A percentile compares a stretch with the other conserved stretches of the same genome.
Evolutionary conservation across 2,888 invertebrate genomes (phyloP).

Genomic region (Apodemia zela): DNA sequence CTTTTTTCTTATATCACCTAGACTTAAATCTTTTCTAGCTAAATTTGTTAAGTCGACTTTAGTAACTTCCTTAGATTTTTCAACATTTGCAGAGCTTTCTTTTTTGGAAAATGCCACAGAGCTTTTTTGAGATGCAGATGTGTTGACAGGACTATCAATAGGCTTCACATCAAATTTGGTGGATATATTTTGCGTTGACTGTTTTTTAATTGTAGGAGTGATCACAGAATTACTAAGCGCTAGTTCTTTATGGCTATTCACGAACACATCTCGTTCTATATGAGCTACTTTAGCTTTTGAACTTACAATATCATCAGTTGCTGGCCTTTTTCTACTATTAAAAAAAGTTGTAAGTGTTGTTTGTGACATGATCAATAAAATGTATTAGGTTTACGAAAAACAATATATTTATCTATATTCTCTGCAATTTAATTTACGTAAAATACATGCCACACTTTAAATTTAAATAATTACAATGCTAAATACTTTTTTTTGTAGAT

Average conservation of each 20-base stretch:
- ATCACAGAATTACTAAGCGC: slow-evolving; percentile 28
- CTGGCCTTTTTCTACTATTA: slow-evolving; percentile 87
- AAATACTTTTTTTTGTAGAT: too few relatives aligned
- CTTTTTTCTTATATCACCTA: slow-evolving; percentile 85
- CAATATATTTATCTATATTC: background rate
- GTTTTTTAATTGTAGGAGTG: slow-evolving; percentile 26
- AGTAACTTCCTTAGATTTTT: slow-evolving; percentile 38
- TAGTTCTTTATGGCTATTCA: slow-evolving; percentile 21
- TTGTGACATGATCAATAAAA: slow-evolving; percentile 83
- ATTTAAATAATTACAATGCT: too few relatives aligned
- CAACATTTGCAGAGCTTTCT: slow-evolving; percentile 48
- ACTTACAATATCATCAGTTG: slow-evolving; percentile 82
- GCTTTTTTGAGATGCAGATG: slow-evolving; percentile 25
- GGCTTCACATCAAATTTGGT: slow-evolving; percentile 15
- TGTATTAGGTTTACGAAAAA: background rate
- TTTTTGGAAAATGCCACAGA: slow-evolving; percentile 54
- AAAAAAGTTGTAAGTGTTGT: slow-evolving; percentile 88
- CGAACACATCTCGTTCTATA: slow-evolving; percentile 47
- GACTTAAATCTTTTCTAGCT: slow-evolving; percentile 81
- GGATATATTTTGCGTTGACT: slow-evolving; percentile 19
- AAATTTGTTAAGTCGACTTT: slow-evolving; percentile 63
- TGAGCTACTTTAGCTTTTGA: slow-evolving; percentile 74
- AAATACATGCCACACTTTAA: too few relatives aligned
- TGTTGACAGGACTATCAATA: slow-evolving; percentile 16
- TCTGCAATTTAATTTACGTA: too few relatives aligned